Conservation (phyloP, 1,140 invertebrate genomes). For the Drosophila pallidifrons region DNA sequence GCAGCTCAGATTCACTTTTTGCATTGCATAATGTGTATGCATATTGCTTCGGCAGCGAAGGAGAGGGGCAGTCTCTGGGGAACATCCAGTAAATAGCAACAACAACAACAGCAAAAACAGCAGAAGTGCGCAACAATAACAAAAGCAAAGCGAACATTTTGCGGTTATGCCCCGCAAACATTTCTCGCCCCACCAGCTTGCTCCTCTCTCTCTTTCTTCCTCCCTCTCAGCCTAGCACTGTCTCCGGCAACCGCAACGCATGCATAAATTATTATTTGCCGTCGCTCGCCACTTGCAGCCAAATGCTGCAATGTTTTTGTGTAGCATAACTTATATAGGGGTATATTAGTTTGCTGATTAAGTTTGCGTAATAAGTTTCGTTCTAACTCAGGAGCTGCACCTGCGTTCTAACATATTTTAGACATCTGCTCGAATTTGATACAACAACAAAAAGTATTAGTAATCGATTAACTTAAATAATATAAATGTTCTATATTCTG, state of each 20-base stretch:
- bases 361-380: background rate
- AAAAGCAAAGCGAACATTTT: conserved; percentile 68
- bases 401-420: no score
- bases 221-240: conserved; percentile 20
- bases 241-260: conserved; percentile 72
- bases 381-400: background rate
- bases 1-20: conserved; percentile 82
- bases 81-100: conserved; percentile 46
- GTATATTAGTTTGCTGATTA: conserved; percentile 11
- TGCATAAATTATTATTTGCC: conserved; percentile 82
- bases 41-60: conserved; percentile 34
- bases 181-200: conserved; percentile 20
- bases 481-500: no score
- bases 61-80: background rate
- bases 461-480: no score
- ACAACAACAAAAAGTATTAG: no score
- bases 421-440: no score
- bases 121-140: conserved; percentile 10
- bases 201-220: background rate
- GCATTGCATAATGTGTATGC: conserved; percentile 43
- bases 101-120: conserved; percentile 38
- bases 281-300: conserved; percentile 72
- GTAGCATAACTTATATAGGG: background rate
- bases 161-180: conserved; percentile 64
- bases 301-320: conserved; percentile 68